Base-by-base conservation (phyloP, 2,888 invertebrate species). In the Nasonovia ribisnigri region DNA sequence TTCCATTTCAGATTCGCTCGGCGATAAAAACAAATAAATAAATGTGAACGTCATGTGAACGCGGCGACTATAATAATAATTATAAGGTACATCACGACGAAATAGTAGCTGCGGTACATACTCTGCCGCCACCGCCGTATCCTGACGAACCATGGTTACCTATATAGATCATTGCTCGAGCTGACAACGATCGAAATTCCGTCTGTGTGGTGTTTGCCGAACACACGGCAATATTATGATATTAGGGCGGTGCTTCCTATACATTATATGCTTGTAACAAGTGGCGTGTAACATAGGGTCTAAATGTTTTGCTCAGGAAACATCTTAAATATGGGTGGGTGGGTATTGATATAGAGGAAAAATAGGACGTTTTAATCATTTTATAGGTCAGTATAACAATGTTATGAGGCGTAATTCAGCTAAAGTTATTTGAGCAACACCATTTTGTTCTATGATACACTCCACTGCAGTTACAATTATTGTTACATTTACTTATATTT, bases 1-100 rank as follows among this genome's bases (percentile, higher is more conserved):
- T 24, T 67, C 10, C n/a, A n/a, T 90, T 84, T 91, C 51, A 84
- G 91, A 91, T 91, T 91, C 43, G 42, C 91, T 54, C 42, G 42
- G 51, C 4, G 91, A 91, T 91, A 91, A 91, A 84, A 51, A 54
- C 84, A 84, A 91, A 91, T 16, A 29, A 51, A n/a, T 46, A 90
- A 43, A 90, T 46, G 60, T 24, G 54, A 24, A 88, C 29, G 11
- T 36, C 46, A 29, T 29, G 26, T 46, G 13, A 88, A 29, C 36
- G 36, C 26, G 43, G 16, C 16, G 67, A n/a, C 67, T 16, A n/a
- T n/a, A n/a, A 67, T n/a, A 67, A 67, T 84, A 43, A 86, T 67
- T 67, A 67, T 67, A 67, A 43, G 36, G 67, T 67, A 67, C 67
- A 67, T 67, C 67, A 67, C 67, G n/a, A 67, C 67, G 67, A 67